Conservation (phyloP, 2,888 invertebrate genomes). For the Ichneumon xanthorius region DNA sequence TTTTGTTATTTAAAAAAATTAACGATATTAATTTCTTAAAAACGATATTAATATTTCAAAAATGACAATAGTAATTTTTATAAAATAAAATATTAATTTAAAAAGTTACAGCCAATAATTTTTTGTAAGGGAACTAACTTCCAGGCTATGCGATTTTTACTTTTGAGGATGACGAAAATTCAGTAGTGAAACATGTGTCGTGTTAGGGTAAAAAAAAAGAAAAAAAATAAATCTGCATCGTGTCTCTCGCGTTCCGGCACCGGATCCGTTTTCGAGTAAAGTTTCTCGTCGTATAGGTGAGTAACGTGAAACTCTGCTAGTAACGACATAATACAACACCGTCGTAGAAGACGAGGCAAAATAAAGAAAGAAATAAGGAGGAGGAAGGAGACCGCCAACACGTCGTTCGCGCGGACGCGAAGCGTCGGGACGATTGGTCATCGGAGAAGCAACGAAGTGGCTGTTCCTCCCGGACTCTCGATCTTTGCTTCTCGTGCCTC, state of each 20-base stretch:
- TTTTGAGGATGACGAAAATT: constrained; percentile 52
- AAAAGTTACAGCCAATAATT: background rate
- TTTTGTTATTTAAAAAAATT: too few relatives aligned
- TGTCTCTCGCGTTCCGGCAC: constrained; percentile 55
- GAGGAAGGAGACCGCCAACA: constrained; percentile 19
- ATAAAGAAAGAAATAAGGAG: constrained; percentile 16
- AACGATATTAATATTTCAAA: too few relatives aligned
- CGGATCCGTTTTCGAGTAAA: constrained; percentile 63
- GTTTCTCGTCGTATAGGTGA: constrained; percentile 39
- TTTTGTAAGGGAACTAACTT: background rate
- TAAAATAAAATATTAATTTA: background rate
- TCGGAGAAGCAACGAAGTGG: constrained; percentile 73
- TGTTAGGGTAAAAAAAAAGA: constrained; percentile 13
- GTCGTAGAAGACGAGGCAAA: constrained; percentile 10
- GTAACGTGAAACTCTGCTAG: constrained; percentile 62
- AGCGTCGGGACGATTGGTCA: constrained; percentile 77
- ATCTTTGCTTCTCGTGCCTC: constrained; percentile 42
- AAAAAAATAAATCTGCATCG: constrained; percentile 37
- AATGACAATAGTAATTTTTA: background rate
- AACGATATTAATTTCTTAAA: too few relatives aligned
- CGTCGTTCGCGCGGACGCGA: constrained; percentile 49
- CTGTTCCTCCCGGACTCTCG: constrained; percentile 64
- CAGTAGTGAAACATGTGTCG: constrained; percentile 60
- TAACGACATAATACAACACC: constrained; percentile 10
- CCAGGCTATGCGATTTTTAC: background rate